Evolutionary conservation across 2,888 invertebrate species (phyloP), one percentile per base, ranked within the genome.

Genomic region (Schizaphis graminum): DNA sequence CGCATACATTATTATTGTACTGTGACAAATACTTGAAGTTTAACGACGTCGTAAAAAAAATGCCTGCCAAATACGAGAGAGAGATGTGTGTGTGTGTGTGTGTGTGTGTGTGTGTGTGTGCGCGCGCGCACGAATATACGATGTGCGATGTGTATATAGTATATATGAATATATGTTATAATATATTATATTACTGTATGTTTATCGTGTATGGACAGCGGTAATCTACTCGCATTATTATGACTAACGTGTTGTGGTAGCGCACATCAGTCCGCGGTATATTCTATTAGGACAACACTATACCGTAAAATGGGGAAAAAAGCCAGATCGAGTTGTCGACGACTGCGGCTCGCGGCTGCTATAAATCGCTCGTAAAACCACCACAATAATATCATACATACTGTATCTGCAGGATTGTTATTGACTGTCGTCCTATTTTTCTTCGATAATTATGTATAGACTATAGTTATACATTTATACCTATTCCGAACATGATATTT

Each of bases 1-100:
- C 11, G 41, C 56, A 56, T 53, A 86, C 47, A 49, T 49, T 53
- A 35, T 84, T 28, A 35, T 28, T 47, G 86, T 87, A 44, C 86
- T 10, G 67, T 16, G 87, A 67, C 77, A 56, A 93, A 93, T 56
- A 77, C 88, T 93, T 56, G 92, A 93, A 89, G 77, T 93, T 93
- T 93, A 93, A 93, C 77, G 92, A 93, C 92, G 88, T 89, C 92
- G 44, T 93, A 77, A 93, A 93, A 88, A 13, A n/a, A 28, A 5
- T 57, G 35, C 41, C 67, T 44, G 53, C 77, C 53, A 53, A 92
- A 92, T 24, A n/a, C 35, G 56, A 57, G 47, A 53, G 24, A 47
- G 44, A 44, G 41, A 3, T 1, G 41, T 44, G 41, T 3, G 44
- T 47, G 56, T 21, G 35, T 41, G 24, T n/a, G 44, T 47, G 56